Conservation (phyloP, 2,797 vertebrate species). For the Sebastes flavidus region DNA sequence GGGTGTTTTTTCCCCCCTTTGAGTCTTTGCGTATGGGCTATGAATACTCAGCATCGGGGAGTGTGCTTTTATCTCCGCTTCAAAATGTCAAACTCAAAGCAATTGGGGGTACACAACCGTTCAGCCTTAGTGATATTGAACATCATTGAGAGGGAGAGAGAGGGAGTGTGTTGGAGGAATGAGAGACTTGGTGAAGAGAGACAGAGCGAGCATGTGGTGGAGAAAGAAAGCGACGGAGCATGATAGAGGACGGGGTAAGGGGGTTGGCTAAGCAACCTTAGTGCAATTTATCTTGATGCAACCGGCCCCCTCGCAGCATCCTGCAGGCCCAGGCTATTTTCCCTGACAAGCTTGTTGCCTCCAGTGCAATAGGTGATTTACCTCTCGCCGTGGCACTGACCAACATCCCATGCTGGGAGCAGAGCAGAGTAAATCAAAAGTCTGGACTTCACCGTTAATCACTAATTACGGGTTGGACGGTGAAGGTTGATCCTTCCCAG, state of each 20-base stretch:
- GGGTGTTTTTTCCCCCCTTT: conserved; percentile 5
- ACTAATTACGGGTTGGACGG: conserved; percentile 74
- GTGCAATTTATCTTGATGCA: conserved; percentile 72
- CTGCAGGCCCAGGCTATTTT: conserved; percentile 63
- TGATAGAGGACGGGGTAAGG: conserved; percentile 59
- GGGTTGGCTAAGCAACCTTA: conserved; percentile 61
- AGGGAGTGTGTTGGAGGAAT: conserved; percentile 31
- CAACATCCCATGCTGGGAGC: conserved; percentile 59
- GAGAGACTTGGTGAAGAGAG: conserved; percentile 44
- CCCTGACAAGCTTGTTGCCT: conserved; percentile 76
- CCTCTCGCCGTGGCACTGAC: conserved; percentile 58
- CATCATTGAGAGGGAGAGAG: conserved; percentile 20
- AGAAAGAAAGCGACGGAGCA: conserved; percentile 50
- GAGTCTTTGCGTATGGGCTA: conserved; percentile 21
- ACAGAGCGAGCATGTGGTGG: conserved; percentile 46
- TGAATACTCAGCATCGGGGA: conserved; percentile 43
- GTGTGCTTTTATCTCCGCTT: conserved; percentile 55
- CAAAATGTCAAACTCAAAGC: conserved; percentile 55
- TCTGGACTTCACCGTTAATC: conserved; percentile 69
- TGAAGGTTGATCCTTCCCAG: conserved; percentile 70
- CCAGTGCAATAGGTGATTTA: conserved; percentile 75
- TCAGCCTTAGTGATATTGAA: conserved; percentile 44
- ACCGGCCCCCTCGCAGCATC: conserved; percentile 38
- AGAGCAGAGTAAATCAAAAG: conserved; percentile 72
- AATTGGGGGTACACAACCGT: conserved; percentile 28